Percentiles rank a stretch among this genome's conserved stretches.
Evolutionary conservation across 2,113 vertebrate genomes (phyloP).

Genomic region (Menura novaehollandiae): DNA sequence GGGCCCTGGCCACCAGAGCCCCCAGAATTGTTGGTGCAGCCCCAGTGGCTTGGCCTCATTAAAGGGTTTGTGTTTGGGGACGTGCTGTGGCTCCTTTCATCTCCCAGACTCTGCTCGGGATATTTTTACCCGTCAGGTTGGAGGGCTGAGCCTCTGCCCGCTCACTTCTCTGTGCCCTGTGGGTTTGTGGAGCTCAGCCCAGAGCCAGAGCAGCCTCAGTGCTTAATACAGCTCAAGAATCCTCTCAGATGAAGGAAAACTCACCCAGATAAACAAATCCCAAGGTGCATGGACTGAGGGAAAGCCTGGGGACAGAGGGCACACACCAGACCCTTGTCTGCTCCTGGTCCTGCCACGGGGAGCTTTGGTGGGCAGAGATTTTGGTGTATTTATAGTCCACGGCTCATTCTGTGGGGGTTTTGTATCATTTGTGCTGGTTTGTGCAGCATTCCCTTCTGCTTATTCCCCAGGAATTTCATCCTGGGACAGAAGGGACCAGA

Average conservation of each 20-base stretch:
- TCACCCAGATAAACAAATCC: background rate
- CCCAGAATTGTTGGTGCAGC: background rate
- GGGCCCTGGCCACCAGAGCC: background rate
- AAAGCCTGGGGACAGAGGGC: background rate
- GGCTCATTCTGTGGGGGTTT: background rate
- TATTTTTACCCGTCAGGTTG: background rate
- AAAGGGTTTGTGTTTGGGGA: background rate
- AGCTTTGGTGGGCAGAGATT: background rate
- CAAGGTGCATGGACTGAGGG: background rate
- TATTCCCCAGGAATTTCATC: background rate
- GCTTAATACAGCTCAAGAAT: background rate
- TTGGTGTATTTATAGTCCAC: background rate
- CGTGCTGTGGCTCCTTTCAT: conserved; percentile 14
- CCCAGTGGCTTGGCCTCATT: background rate
- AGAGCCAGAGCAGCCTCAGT: background rate
- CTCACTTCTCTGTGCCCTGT: background rate
- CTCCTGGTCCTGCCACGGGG: rapidly evolving
- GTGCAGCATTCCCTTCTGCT: background rate
- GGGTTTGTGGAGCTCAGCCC: background rate
- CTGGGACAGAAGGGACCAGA: background rate
- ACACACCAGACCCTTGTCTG: background rate
- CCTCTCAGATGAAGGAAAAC: background rate
- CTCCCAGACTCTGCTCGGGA: background rate
- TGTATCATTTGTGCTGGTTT: background rate
- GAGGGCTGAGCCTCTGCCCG: background rate